Evolutionary conservation across 1,140 invertebrate genomes (phyloP).

Genomic region (Centruroides sculpturatus): DNA sequence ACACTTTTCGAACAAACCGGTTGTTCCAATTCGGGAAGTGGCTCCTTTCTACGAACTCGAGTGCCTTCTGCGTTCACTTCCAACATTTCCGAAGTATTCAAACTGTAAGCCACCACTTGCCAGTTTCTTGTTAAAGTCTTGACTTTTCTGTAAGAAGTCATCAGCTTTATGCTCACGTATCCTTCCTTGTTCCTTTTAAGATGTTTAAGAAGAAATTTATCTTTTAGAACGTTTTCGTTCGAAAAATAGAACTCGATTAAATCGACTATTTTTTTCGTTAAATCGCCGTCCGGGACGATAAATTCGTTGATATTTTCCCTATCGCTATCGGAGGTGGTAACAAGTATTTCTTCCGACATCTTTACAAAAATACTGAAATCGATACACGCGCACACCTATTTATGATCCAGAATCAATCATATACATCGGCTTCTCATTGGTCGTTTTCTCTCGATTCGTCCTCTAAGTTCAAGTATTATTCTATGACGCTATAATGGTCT

Average conservation of each 20-base stretch:
- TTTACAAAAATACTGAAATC: too few species aligned
- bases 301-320: too few species aligned
- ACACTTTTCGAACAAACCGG: constrained; percentile 63
- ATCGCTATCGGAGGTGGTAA: too few species aligned
- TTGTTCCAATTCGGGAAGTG: constrained; percentile 76
- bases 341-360: too few species aligned
- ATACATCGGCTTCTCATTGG: too few species aligned
- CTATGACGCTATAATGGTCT: too few species aligned
- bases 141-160: constrained; percentile 48
- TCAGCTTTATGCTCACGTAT: constrained; percentile 77
- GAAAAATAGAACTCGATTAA: constrained; percentile 91
- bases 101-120: constrained; percentile 70
- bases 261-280: constrained; percentile 29
- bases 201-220: constrained; percentile 87
- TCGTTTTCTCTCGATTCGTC: too few species aligned
- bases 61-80: constrained; percentile 84
- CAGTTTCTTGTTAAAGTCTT: constrained; percentile 70
- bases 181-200: constrained; percentile 87
- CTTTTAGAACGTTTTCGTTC: constrained; percentile 79
- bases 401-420: too few species aligned
- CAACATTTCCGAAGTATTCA: constrained; percentile 57
- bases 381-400: too few species aligned
- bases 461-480: too few species aligned
- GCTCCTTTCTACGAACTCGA: constrained; percentile 66
- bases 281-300: constrained; percentile 1